Conservation (phyloP, 2,888 invertebrate genomes). For the Polyommatus icarus region DNA sequence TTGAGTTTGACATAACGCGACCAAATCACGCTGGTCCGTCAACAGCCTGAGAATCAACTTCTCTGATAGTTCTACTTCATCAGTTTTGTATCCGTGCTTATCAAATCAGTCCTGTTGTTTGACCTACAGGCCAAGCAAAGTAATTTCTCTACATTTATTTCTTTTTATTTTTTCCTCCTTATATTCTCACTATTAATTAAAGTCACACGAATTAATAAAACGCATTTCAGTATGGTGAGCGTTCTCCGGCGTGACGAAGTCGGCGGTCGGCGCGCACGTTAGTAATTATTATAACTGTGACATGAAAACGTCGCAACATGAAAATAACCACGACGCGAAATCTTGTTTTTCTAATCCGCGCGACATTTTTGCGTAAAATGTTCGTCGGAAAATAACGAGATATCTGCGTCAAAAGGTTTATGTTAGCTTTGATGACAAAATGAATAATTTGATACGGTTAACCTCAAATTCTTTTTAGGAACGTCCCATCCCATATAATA, state of each 20-base stretch:
- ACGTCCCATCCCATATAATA: no score
- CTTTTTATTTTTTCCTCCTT: not conserved
- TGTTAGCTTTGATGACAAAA: conserved; percentile 1
- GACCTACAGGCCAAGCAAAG: not conserved
- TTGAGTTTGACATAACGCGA: no score
- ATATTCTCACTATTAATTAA: not conserved
- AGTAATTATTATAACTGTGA: conserved; percentile 13
- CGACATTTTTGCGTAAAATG: not conserved
- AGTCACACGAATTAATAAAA: not conserved
- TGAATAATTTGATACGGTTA: not conserved
- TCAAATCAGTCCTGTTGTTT: not conserved
- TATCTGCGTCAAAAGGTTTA: not conserved
- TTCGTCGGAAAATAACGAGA: not conserved
- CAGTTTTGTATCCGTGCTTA: no score
- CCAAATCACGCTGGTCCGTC: no score
- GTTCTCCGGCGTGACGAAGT: not conserved
- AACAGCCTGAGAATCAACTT: no score
- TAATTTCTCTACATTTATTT: not conserved
- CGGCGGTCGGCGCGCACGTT: not conserved
- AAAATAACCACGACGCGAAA: not conserved
- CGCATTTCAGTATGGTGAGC: not conserved
- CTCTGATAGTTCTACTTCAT: no score
- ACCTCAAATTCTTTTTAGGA: no score
- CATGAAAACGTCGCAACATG: conserved; percentile 4
- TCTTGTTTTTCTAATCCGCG: not conserved